Percentiles rank a stretch among this genome's conserved stretches.
Evolutionary conservation across 1,140 invertebrate species (phyloP).

Genomic region (Theocolax elegans): DNA sequence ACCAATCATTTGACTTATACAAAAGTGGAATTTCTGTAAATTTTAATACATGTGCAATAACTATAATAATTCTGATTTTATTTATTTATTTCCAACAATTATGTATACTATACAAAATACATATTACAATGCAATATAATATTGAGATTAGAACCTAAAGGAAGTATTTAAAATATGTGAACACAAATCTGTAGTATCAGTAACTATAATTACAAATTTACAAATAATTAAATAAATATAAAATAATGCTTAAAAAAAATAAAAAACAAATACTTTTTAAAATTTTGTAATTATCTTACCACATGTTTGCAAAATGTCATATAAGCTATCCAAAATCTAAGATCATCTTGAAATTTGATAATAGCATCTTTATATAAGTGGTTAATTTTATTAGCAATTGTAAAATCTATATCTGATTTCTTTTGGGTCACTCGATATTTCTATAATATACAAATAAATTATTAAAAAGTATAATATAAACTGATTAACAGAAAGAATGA

Average conservation of each 20-base stretch:
- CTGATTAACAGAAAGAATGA: slow-evolving; percentile 13
- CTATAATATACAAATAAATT: slow-evolving; percentile 53
- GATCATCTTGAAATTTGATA: slow-evolving; percentile 73
- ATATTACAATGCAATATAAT: too few relatives aligned
- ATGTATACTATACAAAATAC: background rate
- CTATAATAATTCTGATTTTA: background rate
- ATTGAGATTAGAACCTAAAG: too few relatives aligned
- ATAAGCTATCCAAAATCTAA: slow-evolving; percentile 78
- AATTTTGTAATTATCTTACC: slow-evolving; percentile 56
- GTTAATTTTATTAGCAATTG: slow-evolving; percentile 74
- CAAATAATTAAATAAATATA: too few relatives aligned
- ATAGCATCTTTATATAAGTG: slow-evolving; percentile 74
- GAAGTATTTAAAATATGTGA: too few relatives aligned
- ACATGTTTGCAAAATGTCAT: slow-evolving; percentile 78
- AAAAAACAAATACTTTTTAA: background rate
- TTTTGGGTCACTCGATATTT: slow-evolving; percentile 72
- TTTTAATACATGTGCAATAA: too few relatives aligned
- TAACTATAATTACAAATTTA: too few relatives aligned
- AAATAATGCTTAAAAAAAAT: background rate
- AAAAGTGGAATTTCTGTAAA: slow-evolving; percentile 59
- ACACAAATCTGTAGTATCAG: too few relatives aligned
- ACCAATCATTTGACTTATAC: slow-evolving; percentile 66
- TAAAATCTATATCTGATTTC: slow-evolving; percentile 74
- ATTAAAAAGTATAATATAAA: slow-evolving; percentile 25
- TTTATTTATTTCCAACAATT: too few relatives aligned